A percentile compares a stretch with the other conserved stretches of the same genome.
phyloP scores from a whole-genome alignment of 37 sponge, comb jelly and placozoan genomes.

The Tethya wilhelma region DNA sequence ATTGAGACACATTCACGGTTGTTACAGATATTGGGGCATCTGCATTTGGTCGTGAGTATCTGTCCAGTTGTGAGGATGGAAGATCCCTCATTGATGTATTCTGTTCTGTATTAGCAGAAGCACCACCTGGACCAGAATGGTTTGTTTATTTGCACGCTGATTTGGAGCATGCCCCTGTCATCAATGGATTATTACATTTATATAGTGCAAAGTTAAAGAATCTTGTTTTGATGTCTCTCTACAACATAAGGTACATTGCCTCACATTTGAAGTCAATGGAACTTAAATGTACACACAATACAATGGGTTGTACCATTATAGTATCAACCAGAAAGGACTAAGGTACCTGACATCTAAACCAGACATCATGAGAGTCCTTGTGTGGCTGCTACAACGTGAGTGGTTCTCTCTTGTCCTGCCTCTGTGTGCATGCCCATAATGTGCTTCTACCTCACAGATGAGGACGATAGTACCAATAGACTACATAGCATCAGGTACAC shows the following conservation, averaged over 20 bases:
- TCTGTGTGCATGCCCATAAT: background rate
- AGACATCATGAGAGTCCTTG: slow-evolving; percentile 41
- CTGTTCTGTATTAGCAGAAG: slow-evolving; percentile 46
- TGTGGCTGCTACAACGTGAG: slow-evolving; percentile 71
- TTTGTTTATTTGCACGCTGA: slow-evolving; percentile 1
- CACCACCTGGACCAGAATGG: slow-evolving; percentile 49
- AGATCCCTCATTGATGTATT: slow-evolving; percentile 52
- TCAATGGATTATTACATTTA: background rate
- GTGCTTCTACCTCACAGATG: slow-evolving; percentile 7
- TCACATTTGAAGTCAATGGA: no score
- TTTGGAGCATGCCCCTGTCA: background rate
- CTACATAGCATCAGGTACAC: slow-evolving; percentile 32
- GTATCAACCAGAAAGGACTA: slow-evolving; percentile 78
- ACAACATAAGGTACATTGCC: slow-evolving; percentile 75
- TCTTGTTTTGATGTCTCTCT: slow-evolving; percentile 75
- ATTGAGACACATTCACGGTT: background rate
- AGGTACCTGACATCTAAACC: slow-evolving; percentile 44
- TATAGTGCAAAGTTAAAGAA: slow-evolving; percentile 59
- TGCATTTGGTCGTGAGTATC: slow-evolving; percentile 76
- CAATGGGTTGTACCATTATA: background rate
- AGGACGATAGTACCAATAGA: slow-evolving; percentile 21
- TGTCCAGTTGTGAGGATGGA: slow-evolving; percentile 56
- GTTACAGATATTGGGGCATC: slow-evolving; percentile 79
- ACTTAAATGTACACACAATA: background rate
- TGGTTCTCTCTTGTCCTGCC: background rate